These are phyloP conservation scores for Xylocampa areola DNA, from an alignment of 2,888 invertebrate genomes.

Conservation along the genomic window DNA sequence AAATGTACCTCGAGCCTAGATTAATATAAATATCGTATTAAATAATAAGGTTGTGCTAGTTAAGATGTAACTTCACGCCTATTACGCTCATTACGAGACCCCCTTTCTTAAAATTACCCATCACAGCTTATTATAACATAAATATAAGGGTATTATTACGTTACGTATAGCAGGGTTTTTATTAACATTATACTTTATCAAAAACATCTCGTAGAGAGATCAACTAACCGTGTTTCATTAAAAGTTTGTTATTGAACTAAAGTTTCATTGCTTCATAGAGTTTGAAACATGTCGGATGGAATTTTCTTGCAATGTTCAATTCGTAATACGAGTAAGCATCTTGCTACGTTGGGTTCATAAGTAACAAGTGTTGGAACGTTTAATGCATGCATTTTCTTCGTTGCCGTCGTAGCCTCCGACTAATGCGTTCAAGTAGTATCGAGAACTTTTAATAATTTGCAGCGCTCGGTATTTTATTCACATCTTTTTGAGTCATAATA, in stretches of 20 bases:
- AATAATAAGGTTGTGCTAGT: background rate
- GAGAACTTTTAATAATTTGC: slow-evolving; percentile 23
- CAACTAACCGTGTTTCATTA: slow-evolving; percentile 83
- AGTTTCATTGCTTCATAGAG: slow-evolving; percentile 79
- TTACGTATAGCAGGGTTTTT: slow-evolving; percentile 14
- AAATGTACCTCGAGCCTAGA: background rate
- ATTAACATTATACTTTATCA: slow-evolving; percentile 53
- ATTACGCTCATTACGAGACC: slow-evolving; percentile 9
- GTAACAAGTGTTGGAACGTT: slow-evolving; percentile 31
- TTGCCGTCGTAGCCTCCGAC: slow-evolving; percentile 14
- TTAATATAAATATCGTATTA: background rate
- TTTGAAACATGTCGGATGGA: slow-evolving; percentile 77
- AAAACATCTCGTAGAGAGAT: slow-evolving; percentile 68
- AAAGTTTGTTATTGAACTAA: slow-evolving; percentile 81
- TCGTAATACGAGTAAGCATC: slow-evolving; percentile 63
- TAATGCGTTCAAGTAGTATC: slow-evolving; percentile 29
- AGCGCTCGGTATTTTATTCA: slow-evolving; percentile 3
- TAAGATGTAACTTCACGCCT: slow-evolving; percentile 19
- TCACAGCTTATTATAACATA: background rate
- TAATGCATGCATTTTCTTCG: slow-evolving; percentile 28
- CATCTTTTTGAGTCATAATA: too few species aligned
- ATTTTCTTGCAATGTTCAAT: slow-evolving; percentile 77
- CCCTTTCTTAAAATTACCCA: background rate
- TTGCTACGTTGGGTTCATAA: slow-evolving; percentile 41
- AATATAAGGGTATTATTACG: slow-evolving; percentile 6